A percentile compares a stretch with the other conserved stretches of the same genome.
These are phyloP conservation scores for Characodon lateralis DNA, from an alignment of 2,797 vertebrate genomes.

Conservation along the genomic window DNA sequence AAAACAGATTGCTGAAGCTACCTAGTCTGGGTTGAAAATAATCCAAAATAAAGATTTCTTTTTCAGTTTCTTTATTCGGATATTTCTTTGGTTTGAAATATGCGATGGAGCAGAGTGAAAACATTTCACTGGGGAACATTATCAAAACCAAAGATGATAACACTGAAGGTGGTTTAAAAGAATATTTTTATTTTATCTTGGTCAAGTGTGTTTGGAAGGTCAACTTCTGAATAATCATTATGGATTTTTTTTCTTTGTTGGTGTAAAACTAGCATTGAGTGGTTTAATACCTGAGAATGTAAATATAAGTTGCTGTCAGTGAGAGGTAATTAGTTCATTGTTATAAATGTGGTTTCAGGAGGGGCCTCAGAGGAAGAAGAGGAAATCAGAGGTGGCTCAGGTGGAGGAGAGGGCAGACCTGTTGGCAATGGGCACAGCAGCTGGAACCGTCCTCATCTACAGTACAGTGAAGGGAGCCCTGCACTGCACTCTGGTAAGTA, in stretches of 20 bases:
- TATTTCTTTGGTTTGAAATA: too few relatives aligned
- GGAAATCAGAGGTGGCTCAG: conserved; percentile 89
- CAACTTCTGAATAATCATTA: background rate
- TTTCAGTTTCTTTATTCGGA: too few relatives aligned
- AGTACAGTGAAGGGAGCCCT: conserved; percentile 92
- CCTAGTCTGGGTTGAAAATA: background rate
- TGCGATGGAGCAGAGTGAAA: background rate
- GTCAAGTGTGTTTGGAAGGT: background rate
- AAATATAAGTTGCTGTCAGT: background rate
- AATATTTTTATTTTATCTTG: background rate
- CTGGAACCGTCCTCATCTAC: conserved; percentile 96
- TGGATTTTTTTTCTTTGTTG: background rate
- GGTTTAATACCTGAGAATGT: background rate
- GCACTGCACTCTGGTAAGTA: conserved; percentile 93
- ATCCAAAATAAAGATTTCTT: background rate
- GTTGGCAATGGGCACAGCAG: conserved; percentile 94
- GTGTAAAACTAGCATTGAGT: background rate
- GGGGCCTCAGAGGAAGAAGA: conserved; percentile 95
- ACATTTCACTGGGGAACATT: background rate
- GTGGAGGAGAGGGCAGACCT: conserved; percentile 86
- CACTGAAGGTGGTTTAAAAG: background rate
- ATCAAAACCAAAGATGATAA: background rate
- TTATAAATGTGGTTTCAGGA: conserved; percentile 78
- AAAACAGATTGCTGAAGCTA: background rate
- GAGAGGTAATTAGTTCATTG: background rate